These are phyloP conservation scores for Agrochola litura DNA, from an alignment of 2,888 invertebrate genomes.

Conservation along the genomic window DNA sequence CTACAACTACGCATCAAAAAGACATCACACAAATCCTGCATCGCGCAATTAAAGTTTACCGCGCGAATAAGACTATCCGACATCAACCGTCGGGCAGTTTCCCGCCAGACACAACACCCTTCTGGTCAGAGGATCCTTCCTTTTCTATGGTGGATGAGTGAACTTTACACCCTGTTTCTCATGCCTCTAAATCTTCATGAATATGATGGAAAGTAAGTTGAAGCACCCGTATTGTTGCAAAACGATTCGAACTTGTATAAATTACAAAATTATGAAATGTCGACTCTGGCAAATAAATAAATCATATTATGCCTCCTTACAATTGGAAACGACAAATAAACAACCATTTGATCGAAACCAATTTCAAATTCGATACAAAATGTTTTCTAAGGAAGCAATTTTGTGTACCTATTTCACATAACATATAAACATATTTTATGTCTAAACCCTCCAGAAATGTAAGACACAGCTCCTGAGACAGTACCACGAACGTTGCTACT, in stretches of 20 bases:
- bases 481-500: conserved; percentile 30
- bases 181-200: too few relatives aligned
- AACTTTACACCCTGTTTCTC: too few relatives aligned
- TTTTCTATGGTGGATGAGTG: too few relatives aligned
- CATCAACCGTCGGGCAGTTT: too few relatives aligned
- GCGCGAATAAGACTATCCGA: too few relatives aligned
- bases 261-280: conserved; percentile 9
- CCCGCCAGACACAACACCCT: too few relatives aligned
- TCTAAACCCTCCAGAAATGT: conserved; percentile 29
- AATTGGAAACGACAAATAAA: conserved; percentile 35
- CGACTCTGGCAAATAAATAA: conserved; percentile 36
- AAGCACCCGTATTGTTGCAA: background rate
- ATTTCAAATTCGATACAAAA: conserved; percentile 32
- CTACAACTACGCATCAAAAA: too few relatives aligned
- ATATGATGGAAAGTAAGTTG: background rate
- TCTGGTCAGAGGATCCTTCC: too few relatives aligned
- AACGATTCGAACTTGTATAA: conserved; percentile 1
- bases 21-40: too few relatives aligned
- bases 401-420: background rate
- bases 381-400: conserved; percentile 32
- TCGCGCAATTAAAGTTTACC: too few relatives aligned
- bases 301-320: conserved; percentile 33
- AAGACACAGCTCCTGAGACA: conserved; percentile 19
- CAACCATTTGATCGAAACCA: conserved; percentile 36
- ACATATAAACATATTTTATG: conserved; percentile 30